phyloP scores from a whole-genome alignment of 2,888 invertebrate species.

The Hypsopygia costalis region DNA sequence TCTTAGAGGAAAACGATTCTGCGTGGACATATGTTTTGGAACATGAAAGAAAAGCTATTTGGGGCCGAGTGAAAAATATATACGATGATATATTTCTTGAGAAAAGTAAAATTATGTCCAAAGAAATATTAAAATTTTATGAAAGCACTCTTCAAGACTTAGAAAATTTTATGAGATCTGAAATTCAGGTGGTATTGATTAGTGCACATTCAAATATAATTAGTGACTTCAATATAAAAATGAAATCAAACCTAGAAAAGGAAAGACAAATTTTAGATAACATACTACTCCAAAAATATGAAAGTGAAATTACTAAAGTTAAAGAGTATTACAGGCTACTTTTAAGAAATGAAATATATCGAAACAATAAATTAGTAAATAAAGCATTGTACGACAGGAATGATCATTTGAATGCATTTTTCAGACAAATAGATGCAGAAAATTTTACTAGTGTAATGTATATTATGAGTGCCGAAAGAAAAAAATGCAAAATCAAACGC shows the following conservation, averaged over 20 bases:
- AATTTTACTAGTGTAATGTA: slow-evolving; percentile 64
- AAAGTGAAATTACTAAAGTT: slow-evolving; percentile 48
- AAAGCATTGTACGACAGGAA: slow-evolving; percentile 49
- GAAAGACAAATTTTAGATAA: slow-evolving; percentile 44
- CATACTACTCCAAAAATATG: slow-evolving; percentile 38
- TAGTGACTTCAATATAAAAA: slow-evolving; percentile 50
- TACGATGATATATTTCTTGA: slow-evolving; percentile 43
- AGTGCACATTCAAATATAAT: slow-evolving; percentile 45
- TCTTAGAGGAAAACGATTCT: slow-evolving; percentile 52
- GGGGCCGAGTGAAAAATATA: slow-evolving; percentile 39
- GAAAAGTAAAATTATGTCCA: slow-evolving; percentile 51
- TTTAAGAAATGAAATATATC: slow-evolving; percentile 45
- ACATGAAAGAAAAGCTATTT: slow-evolving; percentile 42
- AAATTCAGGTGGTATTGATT: slow-evolving; percentile 41
- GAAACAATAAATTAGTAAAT: slow-evolving; percentile 44
- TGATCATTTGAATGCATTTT: slow-evolving; percentile 55
- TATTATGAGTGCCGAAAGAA: slow-evolving; percentile 62
- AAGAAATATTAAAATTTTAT: slow-evolving; percentile 54
- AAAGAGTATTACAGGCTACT: slow-evolving; percentile 57
- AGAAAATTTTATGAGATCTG: slow-evolving; percentile 47
- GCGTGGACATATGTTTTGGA: slow-evolving; percentile 55
- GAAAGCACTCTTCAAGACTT: slow-evolving; percentile 55
- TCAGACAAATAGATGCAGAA: slow-evolving; percentile 51
- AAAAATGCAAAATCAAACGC: slow-evolving; percentile 62
- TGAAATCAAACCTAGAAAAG: slow-evolving; percentile 42